Evolutionary conservation across 2,888 invertebrate genomes (phyloP), one percentile per base, ranked within the genome.

Genomic region (Amphiduros pacificus): DNA sequence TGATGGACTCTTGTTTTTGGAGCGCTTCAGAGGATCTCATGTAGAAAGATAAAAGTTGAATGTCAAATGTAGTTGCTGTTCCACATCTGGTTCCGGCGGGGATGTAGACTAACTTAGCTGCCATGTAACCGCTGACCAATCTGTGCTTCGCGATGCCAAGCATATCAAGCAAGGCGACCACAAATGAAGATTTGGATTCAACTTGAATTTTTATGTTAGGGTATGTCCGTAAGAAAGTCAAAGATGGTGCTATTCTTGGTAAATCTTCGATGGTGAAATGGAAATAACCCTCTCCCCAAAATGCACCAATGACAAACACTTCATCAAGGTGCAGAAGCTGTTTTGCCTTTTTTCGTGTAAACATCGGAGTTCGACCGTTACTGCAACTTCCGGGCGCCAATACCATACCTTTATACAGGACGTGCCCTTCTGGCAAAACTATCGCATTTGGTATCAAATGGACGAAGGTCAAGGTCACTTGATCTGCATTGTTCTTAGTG

Each of bases 221-320:
- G 27, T 55, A 41, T 31, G 36, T 28, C 27, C 27, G 5, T 27
- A 55, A 41, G 22, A 55, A 41, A 11, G 36, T 27, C 26, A 55
- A 41, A 17, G 36, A 55, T 4, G 55, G 55, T 2, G 55, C 55
- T 2, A 41, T 27, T 24, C 41, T 31, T 6, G 55, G 41, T 20
- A 55, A 28, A 36, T 55, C 55, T 27, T 55, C 55, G 11, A 55
- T 55, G 55, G 55, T 55, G 27, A n/a, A 27, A 41, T 55, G 55
- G 55, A 41, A 55, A 36, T 55, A 55, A 40, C 55, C 36, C 17
- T 41, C 40, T 4, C 36, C 9, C 22, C 40, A 41, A 40, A 41
- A 41, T 27, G 36, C 40, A 2, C 40, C 41, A 17, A 55, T 36
- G n/a, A 41, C 41, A 24, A 55, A 24, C 41, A 55, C 55, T 27